Conservation (phyloP, 2,888 invertebrate genomes). For the Cetonia aurata region DNA sequence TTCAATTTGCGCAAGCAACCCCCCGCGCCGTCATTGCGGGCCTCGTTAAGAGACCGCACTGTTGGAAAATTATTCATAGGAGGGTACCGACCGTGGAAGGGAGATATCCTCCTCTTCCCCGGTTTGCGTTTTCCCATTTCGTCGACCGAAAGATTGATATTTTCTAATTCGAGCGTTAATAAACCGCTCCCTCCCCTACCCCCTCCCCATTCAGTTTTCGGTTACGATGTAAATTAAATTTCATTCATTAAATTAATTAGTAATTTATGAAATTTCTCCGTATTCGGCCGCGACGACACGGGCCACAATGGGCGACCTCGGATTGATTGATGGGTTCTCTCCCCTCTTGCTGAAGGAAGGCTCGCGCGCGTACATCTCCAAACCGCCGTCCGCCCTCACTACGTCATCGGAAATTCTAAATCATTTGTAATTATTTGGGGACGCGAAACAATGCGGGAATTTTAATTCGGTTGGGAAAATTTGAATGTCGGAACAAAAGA, state of each 20-base stretch:
- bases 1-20: conserved; percentile 15
- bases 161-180: conserved; percentile 42
- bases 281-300: not conserved
- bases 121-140: not conserved
- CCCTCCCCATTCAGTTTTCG: conserved; percentile 34
- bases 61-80: conserved; percentile 35
- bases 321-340: conserved; percentile 23
- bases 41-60: not conserved
- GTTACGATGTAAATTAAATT: conserved; percentile 44
- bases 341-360: not conserved
- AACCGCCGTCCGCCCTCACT: not conserved
- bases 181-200: too few relatives aligned
- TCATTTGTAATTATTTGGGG: conserved; percentile 12
- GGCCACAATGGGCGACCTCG: conserved; percentile 21
- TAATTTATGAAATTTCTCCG: conserved; percentile 42
- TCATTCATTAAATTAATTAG: conserved; percentile 45
- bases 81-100: conserved; percentile 1
- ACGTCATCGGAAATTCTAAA: not conserved
- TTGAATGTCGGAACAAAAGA: conserved; percentile 8
- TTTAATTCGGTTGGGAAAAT: not conserved
- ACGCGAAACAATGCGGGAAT: not conserved
- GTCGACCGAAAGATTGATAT: conserved; percentile 39
- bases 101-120: conserved; percentile 1
- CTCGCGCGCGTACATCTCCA: not conserved
- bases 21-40: not conserved